Evolutionary conservation across 2,113 vertebrate species (phyloP).

Genomic region (Ia io): DNA sequence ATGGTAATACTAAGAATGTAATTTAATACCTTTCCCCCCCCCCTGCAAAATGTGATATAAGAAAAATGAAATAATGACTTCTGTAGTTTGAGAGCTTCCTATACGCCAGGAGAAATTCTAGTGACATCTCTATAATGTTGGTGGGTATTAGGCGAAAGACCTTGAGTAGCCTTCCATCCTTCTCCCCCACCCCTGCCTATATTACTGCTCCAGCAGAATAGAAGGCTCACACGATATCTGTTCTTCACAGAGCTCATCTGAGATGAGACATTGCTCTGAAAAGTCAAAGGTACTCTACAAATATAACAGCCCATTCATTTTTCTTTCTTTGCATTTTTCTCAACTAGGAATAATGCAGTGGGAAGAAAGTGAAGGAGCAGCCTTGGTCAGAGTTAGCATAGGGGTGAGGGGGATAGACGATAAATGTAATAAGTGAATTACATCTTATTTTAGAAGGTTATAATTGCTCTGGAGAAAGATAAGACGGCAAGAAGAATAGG

Average conservation of each 20-base stretch:
- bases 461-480: not conserved
- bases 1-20: not conserved
- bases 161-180: not conserved
- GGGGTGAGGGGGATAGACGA: too few relatives aligned
- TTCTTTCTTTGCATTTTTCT: not conserved
- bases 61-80: not conserved
- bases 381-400: not conserved
- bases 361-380: not conserved
- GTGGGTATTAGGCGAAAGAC: not conserved
- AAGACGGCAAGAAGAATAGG: not conserved
- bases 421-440: not conserved
- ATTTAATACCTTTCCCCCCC: not conserved
- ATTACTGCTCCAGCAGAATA: not conserved
- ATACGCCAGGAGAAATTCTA: not conserved
- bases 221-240: too few relatives aligned
- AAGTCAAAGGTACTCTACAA: not conserved
- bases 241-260: not conserved
- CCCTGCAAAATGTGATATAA: not conserved
- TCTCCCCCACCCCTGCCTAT: fast-evolving
- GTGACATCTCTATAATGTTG: not conserved
- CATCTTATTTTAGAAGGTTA: not conserved
- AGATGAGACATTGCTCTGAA: not conserved
- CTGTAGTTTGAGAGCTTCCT: not conserved
- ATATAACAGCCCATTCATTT: not conserved
- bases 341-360: too few relatives aligned